phyloP scores from a whole-genome alignment of 2,888 invertebrate species.

The Pandemis cinnamomeana region DNA sequence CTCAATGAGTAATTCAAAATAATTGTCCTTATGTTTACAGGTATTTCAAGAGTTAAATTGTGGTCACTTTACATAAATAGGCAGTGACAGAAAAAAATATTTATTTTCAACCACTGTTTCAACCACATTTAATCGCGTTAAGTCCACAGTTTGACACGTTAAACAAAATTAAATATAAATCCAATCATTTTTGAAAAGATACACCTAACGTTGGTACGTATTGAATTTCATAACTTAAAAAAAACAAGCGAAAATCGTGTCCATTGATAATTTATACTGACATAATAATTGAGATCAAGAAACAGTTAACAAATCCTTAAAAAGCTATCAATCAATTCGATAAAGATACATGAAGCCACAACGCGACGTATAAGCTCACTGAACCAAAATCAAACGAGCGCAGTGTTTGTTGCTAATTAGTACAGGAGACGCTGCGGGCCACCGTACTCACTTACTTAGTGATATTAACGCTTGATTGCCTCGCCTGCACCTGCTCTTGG shows the following conservation, averaged over 20 bases:
- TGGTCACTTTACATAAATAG: no score
- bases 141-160: no score
- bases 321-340: background rate
- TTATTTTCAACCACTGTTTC: no score
- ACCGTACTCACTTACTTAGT: slow-evolving; percentile 11
- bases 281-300: background rate
- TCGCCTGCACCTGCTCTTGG: background rate
- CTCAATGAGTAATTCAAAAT: background rate
- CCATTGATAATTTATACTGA: no score
- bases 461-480: slow-evolving; percentile 16
- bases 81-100: no score
- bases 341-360: background rate
- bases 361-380: background rate
- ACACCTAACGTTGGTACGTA: no score
- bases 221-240: no score
- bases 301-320: background rate
- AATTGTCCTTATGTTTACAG: background rate
- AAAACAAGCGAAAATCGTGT: no score
- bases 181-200: no score
- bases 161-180: no score
- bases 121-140: no score
- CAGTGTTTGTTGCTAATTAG: slow-evolving; percentile 18
- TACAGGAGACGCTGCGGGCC: slow-evolving; percentile 2
- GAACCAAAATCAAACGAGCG: slow-evolving; percentile 1
- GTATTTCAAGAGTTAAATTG: background rate